These are phyloP conservation scores for Rhingia rostrata DNA, from an alignment of 2,888 invertebrate species.

Conservation along the genomic window DNA sequence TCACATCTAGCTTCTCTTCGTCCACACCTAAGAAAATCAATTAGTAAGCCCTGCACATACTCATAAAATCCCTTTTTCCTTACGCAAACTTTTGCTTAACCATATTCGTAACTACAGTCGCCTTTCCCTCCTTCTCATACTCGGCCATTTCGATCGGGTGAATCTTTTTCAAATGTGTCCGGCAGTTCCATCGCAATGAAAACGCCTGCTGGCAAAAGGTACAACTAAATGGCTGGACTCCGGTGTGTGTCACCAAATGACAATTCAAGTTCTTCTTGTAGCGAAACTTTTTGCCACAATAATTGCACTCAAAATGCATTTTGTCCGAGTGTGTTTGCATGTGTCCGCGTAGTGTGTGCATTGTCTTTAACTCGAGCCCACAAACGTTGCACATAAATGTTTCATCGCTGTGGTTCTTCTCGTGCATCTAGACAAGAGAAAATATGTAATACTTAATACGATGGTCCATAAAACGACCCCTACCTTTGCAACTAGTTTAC, in stretches of 20 bases:
- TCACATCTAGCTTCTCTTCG: background rate
- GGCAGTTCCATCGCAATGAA: constrained; percentile 48
- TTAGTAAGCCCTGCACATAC: background rate
- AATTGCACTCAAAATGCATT: constrained; percentile 36
- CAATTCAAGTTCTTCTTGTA: constrained; percentile 49
- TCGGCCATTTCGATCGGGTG: constrained; percentile 10
- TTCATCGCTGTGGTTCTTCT: constrained; percentile 28
- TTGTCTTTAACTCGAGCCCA: constrained; percentile 42
- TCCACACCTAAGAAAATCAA: constrained; percentile 38
- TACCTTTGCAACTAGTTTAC: constrained; percentile 53
- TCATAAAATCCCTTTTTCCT: background rate
- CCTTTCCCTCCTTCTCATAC: constrained; percentile 32
- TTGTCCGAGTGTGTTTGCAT: constrained; percentile 39
- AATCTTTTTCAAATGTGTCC: constrained; percentile 43
- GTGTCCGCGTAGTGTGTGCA: constrained; percentile 47
- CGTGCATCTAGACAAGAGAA: constrained; percentile 34
- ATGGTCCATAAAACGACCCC: background rate
- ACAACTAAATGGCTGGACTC: constrained; percentile 43
- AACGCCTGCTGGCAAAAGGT: constrained; percentile 44
- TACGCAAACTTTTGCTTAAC: constrained; percentile 58
- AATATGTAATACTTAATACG: background rate
- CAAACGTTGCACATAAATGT: constrained; percentile 31
- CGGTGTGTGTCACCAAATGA: constrained; percentile 44
- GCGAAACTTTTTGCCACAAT: constrained; percentile 36
- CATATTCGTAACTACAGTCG: constrained; percentile 28